phyloP scores from a whole-genome alignment of 2,797 vertebrate genomes.

The Rhadinocentrus ornatus region DNA sequence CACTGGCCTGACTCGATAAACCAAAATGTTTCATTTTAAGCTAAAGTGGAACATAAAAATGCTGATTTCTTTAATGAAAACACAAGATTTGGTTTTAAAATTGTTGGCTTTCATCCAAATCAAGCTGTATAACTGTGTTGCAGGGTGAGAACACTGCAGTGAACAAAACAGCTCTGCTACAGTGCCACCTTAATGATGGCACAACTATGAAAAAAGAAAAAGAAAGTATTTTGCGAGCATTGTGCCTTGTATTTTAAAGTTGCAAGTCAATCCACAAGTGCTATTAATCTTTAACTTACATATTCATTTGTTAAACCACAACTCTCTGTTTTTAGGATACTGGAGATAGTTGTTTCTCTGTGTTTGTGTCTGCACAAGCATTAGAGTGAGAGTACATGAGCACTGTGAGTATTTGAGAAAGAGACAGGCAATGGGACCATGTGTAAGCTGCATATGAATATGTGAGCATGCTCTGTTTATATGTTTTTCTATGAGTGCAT shows the following conservation, averaged over 20 bases:
- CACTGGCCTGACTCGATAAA: conserved; percentile 71
- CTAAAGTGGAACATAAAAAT: conserved; percentile 53
- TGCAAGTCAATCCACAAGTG: conserved; percentile 5
- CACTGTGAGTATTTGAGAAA: conserved; percentile 8
- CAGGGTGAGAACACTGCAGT: conserved; percentile 1
- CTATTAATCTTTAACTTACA: neutral
- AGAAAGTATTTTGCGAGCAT: conserved; percentile 4
- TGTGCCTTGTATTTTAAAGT: neutral
- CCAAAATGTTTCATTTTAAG: conserved; percentile 67
- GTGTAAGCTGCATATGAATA: conserved; percentile 7
- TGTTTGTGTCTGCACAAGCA: neutral
- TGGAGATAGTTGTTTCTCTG: conserved; percentile 24
- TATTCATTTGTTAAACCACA: conserved; percentile 15
- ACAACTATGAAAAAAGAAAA: conserved; percentile 15
- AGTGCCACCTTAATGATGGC: conserved; percentile 1
- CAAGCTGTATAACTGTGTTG: conserved; percentile 24
- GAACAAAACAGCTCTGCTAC: conserved; percentile 12
- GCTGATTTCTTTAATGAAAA: conserved; percentile 51
- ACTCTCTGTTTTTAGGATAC: conserved; percentile 12
- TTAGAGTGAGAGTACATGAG: conserved; percentile 21
- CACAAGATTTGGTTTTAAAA: conserved; percentile 39
- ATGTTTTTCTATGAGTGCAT: conserved; percentile 5
- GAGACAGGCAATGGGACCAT: neutral
- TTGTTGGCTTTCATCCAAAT: conserved; percentile 51
- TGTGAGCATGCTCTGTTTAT: conserved; percentile 14